Percentiles rank a stretch among this genome's conserved stretches.
Conservation (phyloP, 2,113 vertebrate genomes). For the Bubo scandiacus region DNA sequence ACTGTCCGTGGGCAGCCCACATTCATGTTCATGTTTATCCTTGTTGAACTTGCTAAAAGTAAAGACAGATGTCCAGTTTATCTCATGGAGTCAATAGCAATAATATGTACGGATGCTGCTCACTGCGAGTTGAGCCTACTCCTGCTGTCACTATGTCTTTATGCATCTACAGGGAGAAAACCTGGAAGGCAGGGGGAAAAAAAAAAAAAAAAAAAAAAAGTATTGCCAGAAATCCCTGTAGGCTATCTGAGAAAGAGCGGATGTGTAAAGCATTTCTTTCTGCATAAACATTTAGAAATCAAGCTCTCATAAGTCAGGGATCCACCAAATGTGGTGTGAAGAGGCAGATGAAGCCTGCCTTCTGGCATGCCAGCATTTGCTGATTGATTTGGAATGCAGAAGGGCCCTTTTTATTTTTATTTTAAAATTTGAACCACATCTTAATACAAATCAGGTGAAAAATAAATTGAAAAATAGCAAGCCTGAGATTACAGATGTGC, state of each 20-base stretch:
- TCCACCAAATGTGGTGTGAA: slow-evolving; percentile 54
- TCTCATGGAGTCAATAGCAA: slow-evolving; percentile 32
- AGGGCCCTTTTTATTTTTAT: slow-evolving; percentile 41
- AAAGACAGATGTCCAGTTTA: slow-evolving; percentile 52
- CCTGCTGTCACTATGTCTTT: slow-evolving; percentile 53
- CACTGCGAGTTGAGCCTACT: background rate
- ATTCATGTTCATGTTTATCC: slow-evolving; percentile 18
- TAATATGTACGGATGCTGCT: slow-evolving; percentile 20
- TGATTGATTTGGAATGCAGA: slow-evolving; percentile 35
- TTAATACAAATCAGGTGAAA: slow-evolving; percentile 62
- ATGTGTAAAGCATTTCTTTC: slow-evolving; percentile 64
- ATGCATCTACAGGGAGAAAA: slow-evolving; percentile 37
- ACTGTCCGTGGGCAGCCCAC: background rate
- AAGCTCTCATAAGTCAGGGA: slow-evolving; percentile 57
- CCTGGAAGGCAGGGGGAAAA: background rate
- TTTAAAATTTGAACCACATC: slow-evolving; percentile 58
- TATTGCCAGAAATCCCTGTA: slow-evolving; percentile 33
- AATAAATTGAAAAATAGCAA: slow-evolving; percentile 57
- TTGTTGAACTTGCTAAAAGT: slow-evolving; percentile 33
- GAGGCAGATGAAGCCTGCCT: slow-evolving; percentile 62
- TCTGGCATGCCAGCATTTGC: slow-evolving; percentile 27
- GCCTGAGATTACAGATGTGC: slow-evolving; percentile 38
- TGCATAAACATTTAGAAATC: slow-evolving; percentile 61
- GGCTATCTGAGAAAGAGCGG: slow-evolving; percentile 36
- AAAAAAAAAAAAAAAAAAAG: background rate